Evolutionary conservation across 1,140 invertebrate genomes (phyloP).

Genomic region (Magallana gigas): DNA sequence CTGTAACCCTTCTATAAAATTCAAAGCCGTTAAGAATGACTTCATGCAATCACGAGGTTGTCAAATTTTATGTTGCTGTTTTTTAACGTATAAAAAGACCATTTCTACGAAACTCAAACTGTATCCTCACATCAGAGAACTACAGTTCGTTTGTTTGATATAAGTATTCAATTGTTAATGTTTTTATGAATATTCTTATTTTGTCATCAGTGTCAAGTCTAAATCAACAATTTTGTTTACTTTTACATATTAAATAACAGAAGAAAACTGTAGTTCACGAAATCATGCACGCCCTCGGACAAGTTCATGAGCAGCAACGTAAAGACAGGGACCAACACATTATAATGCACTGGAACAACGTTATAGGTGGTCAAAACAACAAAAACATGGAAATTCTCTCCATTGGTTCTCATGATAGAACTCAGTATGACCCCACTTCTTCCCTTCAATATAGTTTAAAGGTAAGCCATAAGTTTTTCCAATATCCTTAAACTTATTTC

Average conservation of each 20-base stretch:
- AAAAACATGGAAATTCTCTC: not conserved
- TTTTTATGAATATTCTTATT: too few relatives aligned
- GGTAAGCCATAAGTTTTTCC: not conserved
- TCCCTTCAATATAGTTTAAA: not conserved
- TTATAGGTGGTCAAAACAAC: not conserved
- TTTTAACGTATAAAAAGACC: too few relatives aligned
- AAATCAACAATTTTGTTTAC: too few relatives aligned
- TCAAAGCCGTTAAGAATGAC: too few relatives aligned
- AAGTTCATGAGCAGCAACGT: slow-evolving; percentile 3
- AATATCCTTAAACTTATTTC: not conserved
- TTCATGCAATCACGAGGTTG: too few relatives aligned
- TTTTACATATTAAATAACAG: not conserved
- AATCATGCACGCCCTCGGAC: slow-evolving; percentile 26
- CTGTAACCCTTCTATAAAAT: too few relatives aligned
- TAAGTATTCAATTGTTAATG: too few relatives aligned
- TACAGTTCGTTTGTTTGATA: too few relatives aligned
- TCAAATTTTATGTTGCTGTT: too few relatives aligned
- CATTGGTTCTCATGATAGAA: not conserved
- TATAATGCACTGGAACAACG: slow-evolving; percentile 5
- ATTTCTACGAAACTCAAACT: too few relatives aligned
- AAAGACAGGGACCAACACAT: slow-evolving; percentile 13
- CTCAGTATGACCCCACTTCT: not conserved
- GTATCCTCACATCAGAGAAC: too few relatives aligned
- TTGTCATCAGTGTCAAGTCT: too few relatives aligned
- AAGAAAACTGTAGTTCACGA: slow-evolving; percentile 11